These are phyloP conservation scores for Cheilosia scutellata DNA, from an alignment of 2,888 invertebrate genomes.

Conservation along the genomic window DNA sequence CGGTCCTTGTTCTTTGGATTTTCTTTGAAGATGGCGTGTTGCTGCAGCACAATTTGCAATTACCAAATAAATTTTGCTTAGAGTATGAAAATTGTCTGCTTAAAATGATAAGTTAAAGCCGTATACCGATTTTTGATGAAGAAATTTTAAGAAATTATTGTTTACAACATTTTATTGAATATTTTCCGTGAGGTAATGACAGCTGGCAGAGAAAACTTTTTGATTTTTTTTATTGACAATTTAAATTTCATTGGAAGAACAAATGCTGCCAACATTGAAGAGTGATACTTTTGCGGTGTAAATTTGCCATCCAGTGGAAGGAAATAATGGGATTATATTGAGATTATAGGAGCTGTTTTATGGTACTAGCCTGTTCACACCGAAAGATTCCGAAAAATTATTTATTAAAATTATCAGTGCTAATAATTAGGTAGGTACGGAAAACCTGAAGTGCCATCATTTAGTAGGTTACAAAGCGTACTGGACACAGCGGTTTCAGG, in stretches of 20 bases:
- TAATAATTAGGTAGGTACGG: no score
- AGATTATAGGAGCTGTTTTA: background rate
- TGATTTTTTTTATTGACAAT: slow-evolving; percentile 66
- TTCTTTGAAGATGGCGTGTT: slow-evolving; percentile 29
- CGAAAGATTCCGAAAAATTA: no score
- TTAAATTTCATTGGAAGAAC: slow-evolving; percentile 38
- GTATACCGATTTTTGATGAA: slow-evolving; percentile 18
- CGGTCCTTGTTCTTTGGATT: slow-evolving; percentile 4
- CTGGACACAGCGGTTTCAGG: no score
- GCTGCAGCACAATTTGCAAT: background rate
- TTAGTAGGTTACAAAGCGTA: no score
- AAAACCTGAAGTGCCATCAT: no score
- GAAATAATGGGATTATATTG: slow-evolving; percentile 1
- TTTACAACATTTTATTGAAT: slow-evolving; percentile 67
- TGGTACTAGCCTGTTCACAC: background rate
- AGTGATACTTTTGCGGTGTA: background rate
- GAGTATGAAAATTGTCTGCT: background rate
- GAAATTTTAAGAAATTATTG: slow-evolving; percentile 49
- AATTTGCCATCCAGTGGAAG: background rate
- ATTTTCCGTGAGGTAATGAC: slow-evolving; percentile 72
- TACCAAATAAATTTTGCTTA: background rate
- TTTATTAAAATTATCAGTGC: no score
- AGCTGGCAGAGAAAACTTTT: slow-evolving; percentile 70
- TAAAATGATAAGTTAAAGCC: slow-evolving; percentile 15
- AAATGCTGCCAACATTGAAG: slow-evolving; percentile 33